These are phyloP conservation scores for Pogonocherus hispidulus DNA, from an alignment of 2,888 invertebrate genomes.

Conservation along the genomic window DNA sequence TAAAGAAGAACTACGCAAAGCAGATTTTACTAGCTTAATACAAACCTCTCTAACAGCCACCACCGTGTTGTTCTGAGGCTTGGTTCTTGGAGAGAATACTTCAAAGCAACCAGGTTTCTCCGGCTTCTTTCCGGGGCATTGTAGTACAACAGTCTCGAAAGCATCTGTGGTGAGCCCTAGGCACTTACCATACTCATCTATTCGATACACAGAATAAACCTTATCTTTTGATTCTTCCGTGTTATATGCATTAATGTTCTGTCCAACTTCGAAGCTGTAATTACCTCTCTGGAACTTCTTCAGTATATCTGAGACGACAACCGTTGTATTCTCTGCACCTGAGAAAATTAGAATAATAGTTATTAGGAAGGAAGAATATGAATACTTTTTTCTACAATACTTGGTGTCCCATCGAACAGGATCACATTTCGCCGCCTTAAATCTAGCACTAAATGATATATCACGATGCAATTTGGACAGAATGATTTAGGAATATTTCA, in stretches of 20 bases:
- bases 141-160: not conserved
- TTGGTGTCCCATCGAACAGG: too few relatives aligned
- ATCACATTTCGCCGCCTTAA: too few relatives aligned
- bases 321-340: too few relatives aligned
- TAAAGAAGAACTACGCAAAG: too few relatives aligned
- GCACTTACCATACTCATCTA: not conserved
- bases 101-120: slow-evolving; percentile 1
- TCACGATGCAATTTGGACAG: too few relatives aligned
- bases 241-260: not conserved
- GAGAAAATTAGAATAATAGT: too few relatives aligned
- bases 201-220: not conserved
- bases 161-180: not conserved
- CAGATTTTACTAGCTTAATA: not conserved
- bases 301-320: not conserved
- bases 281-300: not conserved
- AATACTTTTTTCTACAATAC: too few relatives aligned
- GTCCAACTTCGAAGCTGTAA: not conserved
- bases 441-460: too few relatives aligned
- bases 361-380: too few relatives aligned
- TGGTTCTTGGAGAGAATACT: not conserved
- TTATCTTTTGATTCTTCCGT: not conserved
- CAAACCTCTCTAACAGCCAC: not conserved
- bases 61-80: not conserved
- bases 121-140: not conserved
- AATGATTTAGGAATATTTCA: too few relatives aligned